Base-by-base conservation (phyloP, 2,797 vertebrate genomes). In the Euphonia xanthogaster region DNA sequence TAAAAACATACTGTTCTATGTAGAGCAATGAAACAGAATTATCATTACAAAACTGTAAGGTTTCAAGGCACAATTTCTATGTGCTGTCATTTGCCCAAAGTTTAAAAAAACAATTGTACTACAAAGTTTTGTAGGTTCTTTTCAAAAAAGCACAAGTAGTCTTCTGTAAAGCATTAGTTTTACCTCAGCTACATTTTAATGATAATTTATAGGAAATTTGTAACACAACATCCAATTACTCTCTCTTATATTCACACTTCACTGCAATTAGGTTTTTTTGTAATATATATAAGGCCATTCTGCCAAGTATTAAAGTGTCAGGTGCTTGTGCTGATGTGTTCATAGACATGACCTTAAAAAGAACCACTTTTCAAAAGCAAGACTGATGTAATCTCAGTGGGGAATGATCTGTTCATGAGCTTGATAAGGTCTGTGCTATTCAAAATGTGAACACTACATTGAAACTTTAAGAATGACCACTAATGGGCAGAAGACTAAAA, bases 51-150 rank as follows among this genome's bases (percentile, higher is more conserved):
- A 61, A 83, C n/a, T n/a, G 5, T 23, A 65, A 50, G 14, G 74
- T 86, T 90, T 88, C 47, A 92, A 90, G 74, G 51, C 61, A 78
- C 42, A 40, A 44, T 58, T 84, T 68, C 51, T 72, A 33, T 18
- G 30, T 53, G 35, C 24, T 35, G 22, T 60, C 86, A 58, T 61
- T 81, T 78, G 31, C 40, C 22, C 3, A 39, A 60, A 67, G 8
- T 30, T 19, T 22, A 0, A 6, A 14, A 62, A 61, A 74, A 67
- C 31, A 50, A 51, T 24, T 0, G 0, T 28, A 37, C 37, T 48
- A 74, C 16, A 4, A 85, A 60, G 5, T 47, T 77, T 53, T 35
- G 0, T 42, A 75, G 60, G 47, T 13, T 72, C 19, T 71, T 54
- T 84, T 71, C 28, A 78, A 78, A 45, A 93, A 86, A 81, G 3